Base-by-base conservation (phyloP, 2,113 vertebrate genomes). In the Vidua chalybeata region DNA sequence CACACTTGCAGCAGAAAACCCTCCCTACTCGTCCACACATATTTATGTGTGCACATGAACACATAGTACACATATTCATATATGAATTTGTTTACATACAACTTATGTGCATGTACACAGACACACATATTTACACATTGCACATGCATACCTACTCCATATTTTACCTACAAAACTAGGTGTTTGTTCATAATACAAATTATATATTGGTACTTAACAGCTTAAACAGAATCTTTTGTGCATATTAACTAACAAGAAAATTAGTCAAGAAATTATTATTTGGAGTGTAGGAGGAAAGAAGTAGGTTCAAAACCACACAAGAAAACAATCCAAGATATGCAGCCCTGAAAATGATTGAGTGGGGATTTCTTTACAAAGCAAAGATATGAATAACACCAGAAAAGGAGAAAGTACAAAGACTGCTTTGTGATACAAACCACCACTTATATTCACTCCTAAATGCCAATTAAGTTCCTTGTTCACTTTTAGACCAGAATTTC, bases 1-100 rank as follows among this genome's bases (percentile, higher is more conserved):
- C 49, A 33, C 26, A 26, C 16, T 68, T 82, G 26, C 7, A 55
- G 15, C 16, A 51, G n/a, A 46, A 59, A 41, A 55, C 45, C 26
- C 15, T 84, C 16, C 37, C 16, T 58, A 22, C 7, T 15, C 20
- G 13, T 18, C 19, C 8, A 0, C 10, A 67, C 2, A 6, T 43
- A 28, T 35, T n/a, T 59, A 19, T 9, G 19, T 27, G 12, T 24
- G 15, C 11, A 30, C 15, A 26, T 18, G 28, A 61, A n/a, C 73
- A 64, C 3, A 19, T 22, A 18, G 11, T 37, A 79, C 31, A 55
- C 2, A 4, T 37, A 31, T 8, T 67, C 10, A 37, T 33, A 54
- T 15, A 51, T 9, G 0, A 46, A 58, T 35, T 52, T 54, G 5
- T 54, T 67, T 41, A 26, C 46, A 35, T 14, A 48, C 11, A 27